These are phyloP conservation scores for Dasypus novemcinctus DNA, from an alignment of 2,113 vertebrate genomes.

Conservation along the genomic window DNA sequence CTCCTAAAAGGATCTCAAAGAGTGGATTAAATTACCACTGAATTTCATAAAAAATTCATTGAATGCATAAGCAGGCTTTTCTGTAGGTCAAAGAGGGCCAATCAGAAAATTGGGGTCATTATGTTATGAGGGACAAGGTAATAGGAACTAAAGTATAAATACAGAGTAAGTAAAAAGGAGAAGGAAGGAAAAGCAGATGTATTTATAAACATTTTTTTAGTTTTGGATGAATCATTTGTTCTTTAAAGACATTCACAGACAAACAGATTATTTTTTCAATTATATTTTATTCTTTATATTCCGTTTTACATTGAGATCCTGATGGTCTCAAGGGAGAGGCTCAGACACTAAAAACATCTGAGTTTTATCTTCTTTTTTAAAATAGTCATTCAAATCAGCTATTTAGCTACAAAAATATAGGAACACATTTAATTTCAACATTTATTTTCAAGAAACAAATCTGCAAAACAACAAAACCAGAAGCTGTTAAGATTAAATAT, in stretches of 20 bases:
- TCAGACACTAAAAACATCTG: not conserved
- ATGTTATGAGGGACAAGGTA: conserved; percentile 14
- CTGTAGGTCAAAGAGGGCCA: conserved; percentile 48
- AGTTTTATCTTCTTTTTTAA: conserved; percentile 26
- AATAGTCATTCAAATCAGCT: conserved; percentile 1
- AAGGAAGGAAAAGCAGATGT: not conserved
- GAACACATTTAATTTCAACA: not conserved
- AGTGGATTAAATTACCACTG: conserved; percentile 49
- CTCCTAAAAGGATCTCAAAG: not conserved
- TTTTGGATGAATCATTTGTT: conserved; percentile 15
- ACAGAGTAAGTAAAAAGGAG: conserved; percentile 33
- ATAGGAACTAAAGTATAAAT: conserved; percentile 64
- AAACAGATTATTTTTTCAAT: not conserved
- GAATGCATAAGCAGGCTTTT: conserved; percentile 55
- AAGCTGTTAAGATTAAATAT: not conserved
- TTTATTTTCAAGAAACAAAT: conserved; percentile 34
- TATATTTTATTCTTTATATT: conserved; percentile 46
- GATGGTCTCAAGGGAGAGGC: not conserved
- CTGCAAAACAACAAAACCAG: not conserved
- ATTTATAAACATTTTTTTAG: conserved; percentile 37
- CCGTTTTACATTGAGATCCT: not conserved
- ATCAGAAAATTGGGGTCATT: conserved; percentile 64
- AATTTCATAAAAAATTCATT: conserved; percentile 60
- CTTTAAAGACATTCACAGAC: not conserved
- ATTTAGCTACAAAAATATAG: not conserved